Percentiles rank a stretch among this genome's conserved stretches.
phyloP scores from a whole-genome alignment of 2,797 vertebrate species.

The Pagetopsis macropterus region DNA sequence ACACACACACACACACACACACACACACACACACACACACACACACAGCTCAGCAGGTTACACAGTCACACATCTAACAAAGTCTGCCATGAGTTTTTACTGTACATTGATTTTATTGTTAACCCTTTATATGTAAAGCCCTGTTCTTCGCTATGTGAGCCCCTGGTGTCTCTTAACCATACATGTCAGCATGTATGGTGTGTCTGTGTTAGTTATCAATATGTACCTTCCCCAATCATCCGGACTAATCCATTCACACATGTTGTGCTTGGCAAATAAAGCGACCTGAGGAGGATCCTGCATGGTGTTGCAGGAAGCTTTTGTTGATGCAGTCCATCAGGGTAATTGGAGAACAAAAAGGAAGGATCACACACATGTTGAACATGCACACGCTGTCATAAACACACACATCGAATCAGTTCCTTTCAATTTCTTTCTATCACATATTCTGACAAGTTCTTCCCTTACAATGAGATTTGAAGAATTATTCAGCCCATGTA shows the following conservation, averaged over 20 bases:
- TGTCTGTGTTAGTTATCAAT: slow-evolving; percentile 38
- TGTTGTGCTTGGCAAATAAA: slow-evolving; percentile 51
- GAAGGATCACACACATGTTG: not conserved
- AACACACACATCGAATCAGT: not conserved
- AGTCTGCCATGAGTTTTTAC: too few species aligned
- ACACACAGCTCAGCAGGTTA: not conserved
- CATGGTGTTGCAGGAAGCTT: slow-evolving; percentile 14
- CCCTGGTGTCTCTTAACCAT: slow-evolving; percentile 36
- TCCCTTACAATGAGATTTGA: slow-evolving; percentile 34
- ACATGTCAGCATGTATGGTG: slow-evolving; percentile 48
- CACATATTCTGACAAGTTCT: slow-evolving; percentile 43
- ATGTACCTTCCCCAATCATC: slow-evolving; percentile 48
- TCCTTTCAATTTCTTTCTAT: not conserved
- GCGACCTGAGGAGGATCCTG: slow-evolving; percentile 3
- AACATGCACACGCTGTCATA: not conserved
- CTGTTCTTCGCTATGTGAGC: not conserved
- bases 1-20: slow-evolving; percentile 12
- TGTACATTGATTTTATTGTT: too few species aligned
- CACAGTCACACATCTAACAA: too few species aligned
- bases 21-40: slow-evolving; percentile 8
- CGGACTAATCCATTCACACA: slow-evolving; percentile 44
- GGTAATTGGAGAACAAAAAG: slow-evolving; percentile 32
- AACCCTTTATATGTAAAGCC: too few species aligned
- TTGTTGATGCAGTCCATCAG: slow-evolving; percentile 14
- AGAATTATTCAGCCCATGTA: too few species aligned